phyloP scores from a whole-genome alignment of 2,888 invertebrate species.

The Euzetes globulus region DNA sequence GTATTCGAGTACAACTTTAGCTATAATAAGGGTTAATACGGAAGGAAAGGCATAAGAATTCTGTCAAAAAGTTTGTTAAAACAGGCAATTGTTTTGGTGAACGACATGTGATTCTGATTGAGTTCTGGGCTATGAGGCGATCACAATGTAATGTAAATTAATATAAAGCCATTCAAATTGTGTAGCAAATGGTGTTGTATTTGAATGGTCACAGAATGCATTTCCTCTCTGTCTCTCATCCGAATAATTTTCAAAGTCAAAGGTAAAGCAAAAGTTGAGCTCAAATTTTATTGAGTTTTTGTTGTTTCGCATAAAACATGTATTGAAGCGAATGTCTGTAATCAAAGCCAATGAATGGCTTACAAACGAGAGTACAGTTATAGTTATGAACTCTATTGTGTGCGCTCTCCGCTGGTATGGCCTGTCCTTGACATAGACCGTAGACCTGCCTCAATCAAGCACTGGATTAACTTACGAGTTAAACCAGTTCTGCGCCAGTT shows the following conservation, averaged over 20 bases:
- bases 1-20: not conserved
- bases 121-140: constrained; percentile 7
- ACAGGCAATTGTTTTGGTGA: not conserved
- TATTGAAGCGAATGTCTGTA: not conserved
- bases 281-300: not conserved
- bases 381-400: constrained; percentile 26
- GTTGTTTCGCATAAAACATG: not conserved
- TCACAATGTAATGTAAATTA: not conserved
- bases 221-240: constrained; percentile 25
- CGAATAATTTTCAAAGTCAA: not conserved
- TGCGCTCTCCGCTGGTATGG: not conserved
- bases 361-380: constrained; percentile 17
- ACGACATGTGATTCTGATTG: not conserved
- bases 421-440: constrained; percentile 19
- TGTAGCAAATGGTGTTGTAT: too few species aligned
- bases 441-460: not conserved
- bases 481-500: constrained; percentile 18
- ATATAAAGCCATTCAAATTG: not conserved
- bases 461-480: constrained; percentile 11
- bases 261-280: not conserved
- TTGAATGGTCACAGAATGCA: not conserved
- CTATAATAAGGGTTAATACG: not conserved
- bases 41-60: not conserved
- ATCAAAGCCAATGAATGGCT: not conserved
- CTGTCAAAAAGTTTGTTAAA: not conserved